These are phyloP conservation scores for Bagarius yarrelli DNA, from an alignment of 2,113 vertebrate species.

Conservation along the genomic window DNA sequence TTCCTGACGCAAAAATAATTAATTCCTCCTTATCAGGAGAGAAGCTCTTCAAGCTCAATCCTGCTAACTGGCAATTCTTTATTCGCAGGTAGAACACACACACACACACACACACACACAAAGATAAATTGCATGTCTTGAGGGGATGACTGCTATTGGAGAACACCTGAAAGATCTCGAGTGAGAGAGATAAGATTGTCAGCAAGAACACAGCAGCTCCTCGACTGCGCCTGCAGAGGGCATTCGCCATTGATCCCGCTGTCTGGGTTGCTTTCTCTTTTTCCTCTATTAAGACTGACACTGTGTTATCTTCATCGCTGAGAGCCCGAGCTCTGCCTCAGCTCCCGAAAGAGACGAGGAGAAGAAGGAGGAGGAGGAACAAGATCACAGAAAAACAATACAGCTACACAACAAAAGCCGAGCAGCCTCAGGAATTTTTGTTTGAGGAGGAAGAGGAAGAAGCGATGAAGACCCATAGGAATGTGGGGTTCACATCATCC, in stretches of 20 bases:
- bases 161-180: slow-evolving; percentile 81
- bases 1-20: slow-evolving; percentile 87
- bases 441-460: not conserved
- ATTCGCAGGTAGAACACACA: slow-evolving; percentile 84
- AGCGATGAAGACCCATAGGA: not conserved
- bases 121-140: slow-evolving; percentile 91
- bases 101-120: slow-evolving; percentile 39
- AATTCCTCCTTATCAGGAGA: slow-evolving; percentile 88
- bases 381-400: slow-evolving; percentile 19
- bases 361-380: slow-evolving; percentile 9
- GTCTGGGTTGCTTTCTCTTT: slow-evolving; percentile 66
- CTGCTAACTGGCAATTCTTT: slow-evolving; percentile 84
- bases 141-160: slow-evolving; percentile 83
- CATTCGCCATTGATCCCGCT: slow-evolving; percentile 66
- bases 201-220: slow-evolving; percentile 74
- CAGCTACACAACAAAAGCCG: slow-evolving; percentile 17
- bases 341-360: slow-evolving; percentile 23
- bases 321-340: slow-evolving; percentile 9
- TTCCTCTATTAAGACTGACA: slow-evolving; percentile 72
- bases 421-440: not conserved
- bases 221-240: slow-evolving; percentile 71
- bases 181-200: slow-evolving; percentile 87
- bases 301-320: slow-evolving; percentile 70
- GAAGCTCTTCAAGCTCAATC: slow-evolving; percentile 89
- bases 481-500: not conserved